Conservation (phyloP, 2,113 vertebrate genomes). For the Polypterus senegalus region DNA sequence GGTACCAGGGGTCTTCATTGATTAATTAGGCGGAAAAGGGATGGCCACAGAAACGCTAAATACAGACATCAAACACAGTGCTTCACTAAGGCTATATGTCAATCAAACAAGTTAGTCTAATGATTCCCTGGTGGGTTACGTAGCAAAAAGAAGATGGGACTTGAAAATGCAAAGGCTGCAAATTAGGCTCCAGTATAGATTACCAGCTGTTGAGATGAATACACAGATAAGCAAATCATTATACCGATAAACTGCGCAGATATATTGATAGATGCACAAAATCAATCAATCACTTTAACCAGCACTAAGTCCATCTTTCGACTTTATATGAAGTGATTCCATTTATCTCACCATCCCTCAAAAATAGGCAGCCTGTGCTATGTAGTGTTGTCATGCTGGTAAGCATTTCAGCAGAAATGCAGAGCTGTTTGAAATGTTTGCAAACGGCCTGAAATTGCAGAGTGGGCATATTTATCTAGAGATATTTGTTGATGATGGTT, state of each 20-base stretch:
- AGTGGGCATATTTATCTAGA: conserved; percentile 49
- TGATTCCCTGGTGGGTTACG: conserved; percentile 29
- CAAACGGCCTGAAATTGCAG: conserved; percentile 42
- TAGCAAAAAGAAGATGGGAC: conserved; percentile 26
- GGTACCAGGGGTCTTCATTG: conserved; percentile 3
- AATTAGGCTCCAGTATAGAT: conserved; percentile 30
- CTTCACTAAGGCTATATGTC: conserved; percentile 31
- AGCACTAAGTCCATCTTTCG: neutral
- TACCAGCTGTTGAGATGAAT: conserved; percentile 22
- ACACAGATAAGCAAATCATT: conserved; percentile 11
- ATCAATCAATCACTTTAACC: neutral
- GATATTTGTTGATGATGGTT: conserved; percentile 36
- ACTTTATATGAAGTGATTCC: neutral
- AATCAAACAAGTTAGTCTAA: conserved; percentile 33
- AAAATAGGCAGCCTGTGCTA: neutral
- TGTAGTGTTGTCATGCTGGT: conserved; percentile 11
- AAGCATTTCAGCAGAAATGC: conserved; percentile 13
- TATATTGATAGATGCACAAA: neutral
- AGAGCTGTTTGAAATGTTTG: conserved; percentile 46
- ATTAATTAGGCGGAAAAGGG: conserved; percentile 1
- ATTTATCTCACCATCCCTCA: conserved; percentile 1
- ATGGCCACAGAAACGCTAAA: conserved; percentile 1
- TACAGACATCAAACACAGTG: conserved; percentile 29
- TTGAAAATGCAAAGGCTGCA: conserved; percentile 28
- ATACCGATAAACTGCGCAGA: conserved; percentile 17